A percentile compares a stretch with the other conserved stretches of the same genome.
These are phyloP conservation scores for Arizona elegans DNA, from an alignment of 2,113 vertebrate genomes.

Conservation along the genomic window DNA sequence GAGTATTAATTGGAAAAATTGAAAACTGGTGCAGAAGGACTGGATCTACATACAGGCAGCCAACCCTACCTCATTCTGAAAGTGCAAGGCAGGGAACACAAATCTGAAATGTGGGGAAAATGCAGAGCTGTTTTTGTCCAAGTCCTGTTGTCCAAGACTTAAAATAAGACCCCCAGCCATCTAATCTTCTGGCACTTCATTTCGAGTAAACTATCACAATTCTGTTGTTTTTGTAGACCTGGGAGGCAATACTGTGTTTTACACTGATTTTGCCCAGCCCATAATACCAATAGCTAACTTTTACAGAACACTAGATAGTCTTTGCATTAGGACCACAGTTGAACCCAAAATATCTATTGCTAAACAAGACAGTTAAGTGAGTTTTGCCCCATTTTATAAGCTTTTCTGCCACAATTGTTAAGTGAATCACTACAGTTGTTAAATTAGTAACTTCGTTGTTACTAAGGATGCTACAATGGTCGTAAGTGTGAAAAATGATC, in stretches of 20 bases:
- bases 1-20: not conserved
- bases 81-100: not conserved
- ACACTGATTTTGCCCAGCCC: not conserved
- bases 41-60: not conserved
- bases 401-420: not conserved
- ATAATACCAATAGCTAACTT: not conserved
- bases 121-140: too few species aligned
- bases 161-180: not conserved
- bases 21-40: not conserved
- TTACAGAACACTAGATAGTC: not conserved
- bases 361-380: not conserved
- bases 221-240: not conserved
- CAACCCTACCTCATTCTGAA: not conserved
- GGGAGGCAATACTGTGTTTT: not conserved
- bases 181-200: not conserved
- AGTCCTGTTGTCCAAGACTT: not conserved
- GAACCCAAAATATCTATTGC: not conserved
- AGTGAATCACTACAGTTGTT: not conserved
- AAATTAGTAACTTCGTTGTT: not conserved
- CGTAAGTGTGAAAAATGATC: not conserved
- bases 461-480: not conserved
- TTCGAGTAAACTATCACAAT: not conserved
- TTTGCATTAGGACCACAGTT: not conserved
- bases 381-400: not conserved
- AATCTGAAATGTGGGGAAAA: not conserved